A percentile compares a stretch with the other conserved stretches of the same genome.
Evolutionary conservation across 2,113 vertebrate genomes (phyloP).

Genomic region (Sinosuthora webbiana): DNA sequence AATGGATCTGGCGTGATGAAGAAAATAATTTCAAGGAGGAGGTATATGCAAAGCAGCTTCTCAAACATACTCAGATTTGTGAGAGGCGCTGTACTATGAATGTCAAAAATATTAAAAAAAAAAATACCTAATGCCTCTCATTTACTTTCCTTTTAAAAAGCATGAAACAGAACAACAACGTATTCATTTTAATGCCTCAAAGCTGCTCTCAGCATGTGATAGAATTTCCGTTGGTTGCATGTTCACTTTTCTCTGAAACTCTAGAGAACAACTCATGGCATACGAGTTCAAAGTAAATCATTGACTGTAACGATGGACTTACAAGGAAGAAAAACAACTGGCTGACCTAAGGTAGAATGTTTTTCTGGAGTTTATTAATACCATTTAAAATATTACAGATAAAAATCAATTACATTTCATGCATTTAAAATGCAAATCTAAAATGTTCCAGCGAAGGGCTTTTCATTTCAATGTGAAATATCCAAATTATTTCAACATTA

Average conservation of each 20-base stretch:
- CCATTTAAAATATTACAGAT: slow-evolving; percentile 89
- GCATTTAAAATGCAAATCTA: slow-evolving; percentile 89
- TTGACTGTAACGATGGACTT: not conserved
- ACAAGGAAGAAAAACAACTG: slow-evolving; percentile 59
- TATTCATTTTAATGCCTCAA: not conserved
- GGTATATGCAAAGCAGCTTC: not conserved
- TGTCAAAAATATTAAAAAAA: not conserved
- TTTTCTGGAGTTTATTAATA: slow-evolving; percentile 85
- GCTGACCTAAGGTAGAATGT: slow-evolving; percentile 71
- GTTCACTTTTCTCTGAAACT: not conserved
- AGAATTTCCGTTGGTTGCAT: not conserved
- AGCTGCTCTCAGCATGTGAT: not conserved
- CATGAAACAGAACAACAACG: not conserved
- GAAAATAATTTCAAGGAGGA: not conserved
- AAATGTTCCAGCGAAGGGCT: slow-evolving; percentile 84
- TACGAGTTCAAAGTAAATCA: not conserved
- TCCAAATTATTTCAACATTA: slow-evolving; percentile 87
- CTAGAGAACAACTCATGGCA: not conserved
- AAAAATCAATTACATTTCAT: slow-evolving; percentile 88
- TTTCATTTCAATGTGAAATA: slow-evolving; percentile 90
- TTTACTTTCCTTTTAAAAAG: not conserved
- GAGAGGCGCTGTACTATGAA: not conserved
- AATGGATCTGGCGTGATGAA: not conserved
- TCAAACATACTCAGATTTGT: not conserved
- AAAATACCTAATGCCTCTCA: not conserved